phyloP scores from a whole-genome alignment of 2,888 invertebrate genomes.

The Stratiomys singularior region DNA sequence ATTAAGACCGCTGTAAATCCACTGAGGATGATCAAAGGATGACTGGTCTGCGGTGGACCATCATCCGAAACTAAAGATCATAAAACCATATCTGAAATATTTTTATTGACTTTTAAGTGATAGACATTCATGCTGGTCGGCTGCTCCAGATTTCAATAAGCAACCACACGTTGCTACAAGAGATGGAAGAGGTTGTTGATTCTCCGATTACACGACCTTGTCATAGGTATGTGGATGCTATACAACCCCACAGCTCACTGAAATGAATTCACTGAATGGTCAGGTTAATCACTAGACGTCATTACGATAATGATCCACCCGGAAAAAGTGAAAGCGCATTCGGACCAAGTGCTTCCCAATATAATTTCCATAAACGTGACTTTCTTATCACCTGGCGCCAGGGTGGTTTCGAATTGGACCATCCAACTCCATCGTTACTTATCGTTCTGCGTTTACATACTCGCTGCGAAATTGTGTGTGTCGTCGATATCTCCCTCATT shows the following conservation, averaged over 20 bases:
- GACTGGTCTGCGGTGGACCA: no score
- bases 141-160: neutral
- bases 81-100: constrained; percentile 20
- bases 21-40: no score
- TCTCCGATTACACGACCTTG: neutral
- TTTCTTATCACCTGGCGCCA: constrained; percentile 37
- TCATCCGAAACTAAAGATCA: neutral
- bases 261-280: neutral
- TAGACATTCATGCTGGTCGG: neutral
- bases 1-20: neutral
- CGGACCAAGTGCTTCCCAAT: neutral
- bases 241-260: no score
- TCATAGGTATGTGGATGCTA: neutral
- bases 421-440: neutral
- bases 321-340: neutral
- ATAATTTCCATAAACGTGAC: constrained; percentile 15
- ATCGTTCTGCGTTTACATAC: neutral
- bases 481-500: neutral
- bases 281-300: constrained; percentile 27
- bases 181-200: neutral
- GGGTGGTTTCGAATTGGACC: constrained; percentile 1
- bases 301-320: neutral
- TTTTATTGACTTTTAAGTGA: constrained; percentile 39
- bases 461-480: constrained; percentile 16
- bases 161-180: neutral